Evolutionary conservation across 2,888 invertebrate species (phyloP).

Genomic region (Electrophaes corylata): DNA sequence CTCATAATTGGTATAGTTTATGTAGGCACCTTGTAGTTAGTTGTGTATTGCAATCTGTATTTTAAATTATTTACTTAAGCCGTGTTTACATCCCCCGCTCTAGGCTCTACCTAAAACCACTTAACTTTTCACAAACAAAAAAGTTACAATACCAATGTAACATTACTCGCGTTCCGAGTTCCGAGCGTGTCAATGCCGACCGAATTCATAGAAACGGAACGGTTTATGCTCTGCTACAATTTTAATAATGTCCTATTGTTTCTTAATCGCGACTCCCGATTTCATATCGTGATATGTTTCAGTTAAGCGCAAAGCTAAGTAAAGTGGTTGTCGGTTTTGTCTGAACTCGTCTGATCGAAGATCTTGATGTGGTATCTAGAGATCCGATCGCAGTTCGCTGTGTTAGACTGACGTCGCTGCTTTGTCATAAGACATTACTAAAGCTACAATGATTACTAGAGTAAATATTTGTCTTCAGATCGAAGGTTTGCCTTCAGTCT

Average conservation of each 20-base stretch:
- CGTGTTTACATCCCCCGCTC: background rate
- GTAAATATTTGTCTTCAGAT: constrained; percentile 57
- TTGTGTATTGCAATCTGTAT: background rate
- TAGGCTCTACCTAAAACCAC: constrained; percentile 26
- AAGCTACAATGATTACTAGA: constrained; percentile 28
- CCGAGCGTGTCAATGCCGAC: constrained; percentile 40
- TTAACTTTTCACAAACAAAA: constrained; percentile 43
- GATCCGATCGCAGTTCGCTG: constrained; percentile 66
- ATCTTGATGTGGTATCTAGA: constrained; percentile 67
- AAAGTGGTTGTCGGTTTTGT: constrained; percentile 64
- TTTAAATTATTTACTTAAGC: background rate
- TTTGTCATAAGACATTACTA: constrained; percentile 12
- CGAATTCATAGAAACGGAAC: constrained; percentile 65
- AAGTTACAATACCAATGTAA: constrained; percentile 34
- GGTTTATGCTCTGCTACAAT: constrained; percentile 69
- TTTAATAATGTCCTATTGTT: constrained; percentile 81
- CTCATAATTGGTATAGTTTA: too few relatives aligned
- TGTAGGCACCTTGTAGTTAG: too few relatives aligned
- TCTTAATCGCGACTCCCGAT: constrained; percentile 74
- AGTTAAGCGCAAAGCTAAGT: constrained; percentile 71
- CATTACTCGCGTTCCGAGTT: constrained; percentile 39
- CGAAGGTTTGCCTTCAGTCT: constrained; percentile 50
- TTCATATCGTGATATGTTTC: constrained; percentile 74
- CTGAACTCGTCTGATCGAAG: constrained; percentile 66
- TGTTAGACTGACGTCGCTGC: constrained; percentile 52